phyloP scores from a whole-genome alignment of 2,888 invertebrate genomes.

The Craniophora ligustri region DNA sequence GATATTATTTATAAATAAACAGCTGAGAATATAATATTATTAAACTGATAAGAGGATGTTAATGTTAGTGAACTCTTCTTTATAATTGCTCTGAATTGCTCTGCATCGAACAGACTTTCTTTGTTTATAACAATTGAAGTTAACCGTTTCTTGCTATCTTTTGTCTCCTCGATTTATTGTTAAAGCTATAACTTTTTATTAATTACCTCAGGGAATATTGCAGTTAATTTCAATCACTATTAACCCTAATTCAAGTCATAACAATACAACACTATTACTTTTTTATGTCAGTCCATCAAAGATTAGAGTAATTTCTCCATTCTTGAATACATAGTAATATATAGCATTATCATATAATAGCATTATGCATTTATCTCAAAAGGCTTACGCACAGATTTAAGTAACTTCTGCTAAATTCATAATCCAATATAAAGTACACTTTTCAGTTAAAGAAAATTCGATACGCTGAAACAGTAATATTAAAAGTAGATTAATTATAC shows the following conservation, averaged over 20 bases:
- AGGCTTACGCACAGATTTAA: too few species aligned
- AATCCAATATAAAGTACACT: too few species aligned
- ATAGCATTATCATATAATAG: too few species aligned
- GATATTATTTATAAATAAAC: constrained; percentile 1
- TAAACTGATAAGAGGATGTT: constrained; percentile 3
- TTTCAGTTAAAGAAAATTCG: too few species aligned
- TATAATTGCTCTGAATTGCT: constrained; percentile 9
- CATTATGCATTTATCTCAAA: too few species aligned
- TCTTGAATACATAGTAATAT: too few species aligned
- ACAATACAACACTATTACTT: constrained; percentile 4
- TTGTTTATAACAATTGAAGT: constrained; percentile 3
- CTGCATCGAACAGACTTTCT: background rate
- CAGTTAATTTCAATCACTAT: constrained; percentile 52
- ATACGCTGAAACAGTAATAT: too few species aligned
- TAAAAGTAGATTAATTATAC: too few species aligned
- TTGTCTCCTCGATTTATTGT: background rate
- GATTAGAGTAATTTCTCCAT: constrained; percentile 4
- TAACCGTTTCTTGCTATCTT: background rate
- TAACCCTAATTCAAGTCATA: constrained; percentile 58
- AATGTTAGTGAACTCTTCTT: constrained; percentile 24
- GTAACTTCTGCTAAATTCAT: too few species aligned
- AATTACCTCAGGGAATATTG: constrained; percentile 23
- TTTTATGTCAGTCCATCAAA: constrained; percentile 18
- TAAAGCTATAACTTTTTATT: constrained; percentile 5
- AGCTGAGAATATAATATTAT: background rate